Evolutionary conservation across 2,113 vertebrate genomes (phyloP).

Genomic region (Cryptotis parvus): DNA sequence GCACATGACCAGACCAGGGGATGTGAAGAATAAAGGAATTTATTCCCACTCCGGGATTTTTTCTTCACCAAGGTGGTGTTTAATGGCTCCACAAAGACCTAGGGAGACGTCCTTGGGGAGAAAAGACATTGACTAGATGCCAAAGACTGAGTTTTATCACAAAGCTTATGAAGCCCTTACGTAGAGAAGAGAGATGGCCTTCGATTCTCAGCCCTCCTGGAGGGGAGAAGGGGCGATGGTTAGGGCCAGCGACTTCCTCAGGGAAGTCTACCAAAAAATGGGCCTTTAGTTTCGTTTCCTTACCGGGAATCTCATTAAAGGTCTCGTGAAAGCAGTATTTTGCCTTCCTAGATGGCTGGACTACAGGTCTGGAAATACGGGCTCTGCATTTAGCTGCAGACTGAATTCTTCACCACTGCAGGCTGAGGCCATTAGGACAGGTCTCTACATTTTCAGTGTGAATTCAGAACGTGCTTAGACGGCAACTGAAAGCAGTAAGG

Average conservation of each 20-base stretch:
- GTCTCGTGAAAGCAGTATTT: constrained; percentile 26
- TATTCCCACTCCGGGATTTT: not conserved
- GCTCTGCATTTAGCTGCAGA: constrained; percentile 36
- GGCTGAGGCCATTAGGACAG: constrained; percentile 25
- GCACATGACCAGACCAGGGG: not conserved
- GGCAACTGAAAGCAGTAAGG: not conserved
- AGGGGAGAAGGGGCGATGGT: no score
- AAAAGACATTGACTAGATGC: not conserved
- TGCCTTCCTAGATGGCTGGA: constrained; percentile 22
- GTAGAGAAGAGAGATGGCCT: no score
- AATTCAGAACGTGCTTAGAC: not conserved
- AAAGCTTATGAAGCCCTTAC: not conserved
- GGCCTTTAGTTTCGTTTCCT: constrained; percentile 30
- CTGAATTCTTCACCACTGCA: not conserved
- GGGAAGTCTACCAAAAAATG: not conserved
- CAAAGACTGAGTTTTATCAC: constrained; percentile 3
- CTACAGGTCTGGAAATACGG: constrained; percentile 11
- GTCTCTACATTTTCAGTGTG: constrained; percentile 28
- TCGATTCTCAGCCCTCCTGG: no score
- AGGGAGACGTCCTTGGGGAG: not conserved
- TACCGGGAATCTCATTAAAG: not conserved
- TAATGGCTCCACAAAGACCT: not conserved
- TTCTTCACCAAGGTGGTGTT: not conserved
- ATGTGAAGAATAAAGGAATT: not conserved
- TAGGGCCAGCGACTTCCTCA: no score